Evolutionary conservation across 2,888 invertebrate genomes (phyloP).

Genomic region (Phyto melanocephala): DNA sequence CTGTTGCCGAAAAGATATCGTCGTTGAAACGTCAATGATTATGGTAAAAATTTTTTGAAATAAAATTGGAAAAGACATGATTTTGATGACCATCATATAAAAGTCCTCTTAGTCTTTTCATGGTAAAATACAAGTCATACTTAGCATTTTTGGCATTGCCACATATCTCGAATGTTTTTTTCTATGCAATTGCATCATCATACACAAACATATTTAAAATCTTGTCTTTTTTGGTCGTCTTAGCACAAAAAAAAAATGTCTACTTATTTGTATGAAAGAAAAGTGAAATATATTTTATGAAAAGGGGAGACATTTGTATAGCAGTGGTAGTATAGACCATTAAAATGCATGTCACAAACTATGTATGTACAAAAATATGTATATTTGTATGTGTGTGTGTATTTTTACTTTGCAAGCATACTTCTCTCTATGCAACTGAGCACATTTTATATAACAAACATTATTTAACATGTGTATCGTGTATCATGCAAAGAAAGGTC

Average conservation of each 20-base stretch:
- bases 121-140: too few relatives aligned
- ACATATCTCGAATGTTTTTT: too few relatives aligned
- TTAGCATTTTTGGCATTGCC: too few relatives aligned
- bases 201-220: neutral
- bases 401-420: neutral
- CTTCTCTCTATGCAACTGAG: neutral
- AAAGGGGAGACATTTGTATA: neutral
- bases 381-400: neutral
- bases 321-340: neutral
- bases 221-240: neutral
- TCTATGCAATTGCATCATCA: too few relatives aligned
- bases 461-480: constrained; percentile 22
- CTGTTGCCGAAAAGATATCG: too few relatives aligned
- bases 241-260: neutral
- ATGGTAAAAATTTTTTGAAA: too few relatives aligned
- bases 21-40: too few relatives aligned
- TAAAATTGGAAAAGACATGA: too few relatives aligned
- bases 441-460: neutral
- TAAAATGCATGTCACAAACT: neutral
- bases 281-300: neutral
- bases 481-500: neutral
- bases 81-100: too few relatives aligned
- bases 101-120: too few relatives aligned
- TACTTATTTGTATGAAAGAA: neutral
- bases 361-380: too few relatives aligned